A percentile compares a stretch with the other conserved stretches of the same genome.
Conservation (phyloP, 2,113 vertebrate species). For the Chaetorhynchus papuensis region DNA sequence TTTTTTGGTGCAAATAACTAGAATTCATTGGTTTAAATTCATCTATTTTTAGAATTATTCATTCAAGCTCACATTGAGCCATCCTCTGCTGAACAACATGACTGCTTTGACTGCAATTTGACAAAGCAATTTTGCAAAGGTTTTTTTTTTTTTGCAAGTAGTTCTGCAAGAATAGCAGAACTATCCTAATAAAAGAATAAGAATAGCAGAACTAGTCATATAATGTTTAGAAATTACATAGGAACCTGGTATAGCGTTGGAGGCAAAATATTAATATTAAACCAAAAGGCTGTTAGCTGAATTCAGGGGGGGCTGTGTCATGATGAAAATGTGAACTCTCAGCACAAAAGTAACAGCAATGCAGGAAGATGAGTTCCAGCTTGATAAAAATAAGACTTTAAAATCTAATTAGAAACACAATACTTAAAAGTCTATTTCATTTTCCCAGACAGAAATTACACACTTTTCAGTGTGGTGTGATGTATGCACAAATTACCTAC, state of each 20-base stretch:
- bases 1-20: not conserved
- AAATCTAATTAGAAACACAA: slow-evolving; percentile 8
- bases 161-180: not conserved
- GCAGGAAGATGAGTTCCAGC: not conserved
- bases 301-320: not conserved
- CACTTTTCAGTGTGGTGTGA: not conserved
- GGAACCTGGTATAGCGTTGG: not conserved
- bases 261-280: not conserved
- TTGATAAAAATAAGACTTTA: not conserved
- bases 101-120: not conserved
- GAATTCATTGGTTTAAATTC: not conserved
- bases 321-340: not conserved
- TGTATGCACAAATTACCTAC: not conserved
- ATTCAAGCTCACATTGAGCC: not conserved
- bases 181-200: not conserved
- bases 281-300: not conserved
- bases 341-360: not conserved
- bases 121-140: not conserved
- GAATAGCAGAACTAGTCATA: not conserved
- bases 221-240: not conserved
- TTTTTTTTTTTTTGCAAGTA: not conserved
- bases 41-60: not conserved
- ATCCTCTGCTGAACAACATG: not conserved
- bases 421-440: not conserved
- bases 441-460: not conserved